Conservation (phyloP, 2,797 vertebrate genomes). For the Geotrypetes seraphini region DNA sequence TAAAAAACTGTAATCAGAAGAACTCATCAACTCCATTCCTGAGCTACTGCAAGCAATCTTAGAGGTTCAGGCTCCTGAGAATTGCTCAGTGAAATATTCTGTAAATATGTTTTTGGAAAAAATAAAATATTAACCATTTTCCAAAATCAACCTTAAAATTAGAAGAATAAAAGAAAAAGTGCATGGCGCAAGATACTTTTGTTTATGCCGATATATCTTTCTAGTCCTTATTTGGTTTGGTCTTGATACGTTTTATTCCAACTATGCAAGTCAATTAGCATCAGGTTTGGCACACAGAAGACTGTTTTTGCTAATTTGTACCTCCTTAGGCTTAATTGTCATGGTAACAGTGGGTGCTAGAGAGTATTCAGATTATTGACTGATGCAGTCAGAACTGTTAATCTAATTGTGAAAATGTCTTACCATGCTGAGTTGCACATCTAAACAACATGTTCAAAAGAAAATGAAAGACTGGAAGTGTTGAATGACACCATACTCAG, state of each 20-base stretch:
- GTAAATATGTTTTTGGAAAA: constrained; percentile 26
- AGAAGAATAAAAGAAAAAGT: constrained; percentile 6
- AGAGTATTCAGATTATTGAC: neutral
- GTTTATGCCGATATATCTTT: neutral
- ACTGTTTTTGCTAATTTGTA: neutral
- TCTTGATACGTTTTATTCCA: neutral
- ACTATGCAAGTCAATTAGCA: neutral
- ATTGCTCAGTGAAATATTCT: constrained; percentile 17
- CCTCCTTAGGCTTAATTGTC: neutral
- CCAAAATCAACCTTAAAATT: constrained; percentile 12
- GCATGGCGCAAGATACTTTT: neutral
- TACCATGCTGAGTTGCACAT: too few species aligned
- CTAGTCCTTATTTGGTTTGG: neutral
- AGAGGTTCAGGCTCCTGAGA: constrained; percentile 23
- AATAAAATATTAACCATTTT: constrained; percentile 3
- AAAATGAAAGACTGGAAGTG: too few species aligned
- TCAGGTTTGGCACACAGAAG: neutral
- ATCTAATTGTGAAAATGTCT: neutral
- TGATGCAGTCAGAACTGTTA: neutral
- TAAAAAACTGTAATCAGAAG: constrained; percentile 14
- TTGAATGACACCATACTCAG: too few species aligned
- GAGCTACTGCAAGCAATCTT: constrained; percentile 14
- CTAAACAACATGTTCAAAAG: too few species aligned
- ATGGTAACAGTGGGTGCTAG: neutral
- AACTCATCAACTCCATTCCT: constrained; percentile 8